Evolutionary conservation across 2,888 invertebrate genomes (phyloP), one percentile per base, ranked within the genome.

Genomic region (Cantharis lateralis): DNA sequence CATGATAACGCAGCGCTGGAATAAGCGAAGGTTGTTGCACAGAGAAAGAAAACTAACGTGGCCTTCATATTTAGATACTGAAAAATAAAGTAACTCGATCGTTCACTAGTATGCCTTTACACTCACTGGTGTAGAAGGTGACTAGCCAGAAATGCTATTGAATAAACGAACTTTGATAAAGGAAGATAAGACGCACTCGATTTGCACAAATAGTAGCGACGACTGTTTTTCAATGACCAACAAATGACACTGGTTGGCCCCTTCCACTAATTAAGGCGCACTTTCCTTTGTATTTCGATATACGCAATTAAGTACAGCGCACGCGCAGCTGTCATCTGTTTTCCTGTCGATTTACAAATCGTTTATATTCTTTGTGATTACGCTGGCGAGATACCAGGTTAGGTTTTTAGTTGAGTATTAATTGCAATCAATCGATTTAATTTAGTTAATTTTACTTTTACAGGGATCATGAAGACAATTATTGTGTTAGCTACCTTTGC

Each of bases 121-220:
- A 95, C 95, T 90, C 95, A 95, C 95, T 95, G 95, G 95, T 91
- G 93, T 91, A 95, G 95, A 95, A 95, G 95, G 94, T 93, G 90
- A 91, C 91, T 86, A 85, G 82, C 77, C 63, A 80, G 77, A 83
- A 48, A 82, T 80, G 80, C 77, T 28, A 79, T 79, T 74, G 63
- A 63, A 66, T 24, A 62, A 3, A 15, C 20, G 26, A 26, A 69
- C 64, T 15, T 66, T 32, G 75, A 72, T 75, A 72, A 75, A 48
- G 24, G 64, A 15, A 66, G 75, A 78, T 78, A 78, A 70, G n/a
- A 66, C 64, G 20, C 66, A 32, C 32, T 15, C 32, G 20, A 75
- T 15, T 68, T 71, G 62, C 28, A 62, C 68, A 62, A 68, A 28
- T 32, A 28, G 70, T n/a, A 5, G 15, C 18, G n/a, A 15, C 18